Conservation (phyloP, 1,140 invertebrate genomes). For the Drosophila repleta region DNA sequence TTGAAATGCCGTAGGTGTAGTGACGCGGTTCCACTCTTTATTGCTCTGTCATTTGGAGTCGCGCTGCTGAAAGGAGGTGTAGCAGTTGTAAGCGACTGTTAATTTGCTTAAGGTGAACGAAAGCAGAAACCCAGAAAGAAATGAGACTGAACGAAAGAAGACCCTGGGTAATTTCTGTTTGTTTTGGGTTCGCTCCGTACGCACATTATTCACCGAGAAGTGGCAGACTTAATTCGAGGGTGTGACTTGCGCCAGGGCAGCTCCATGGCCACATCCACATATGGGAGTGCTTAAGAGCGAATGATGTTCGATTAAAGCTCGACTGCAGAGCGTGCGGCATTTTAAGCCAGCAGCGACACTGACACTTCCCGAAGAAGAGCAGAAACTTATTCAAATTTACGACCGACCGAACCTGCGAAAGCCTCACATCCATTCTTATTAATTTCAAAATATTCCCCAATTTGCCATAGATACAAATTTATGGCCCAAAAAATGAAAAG, state of each 20-base stretch:
- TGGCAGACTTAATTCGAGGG: constrained; percentile 74
- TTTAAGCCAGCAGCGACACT: background rate
- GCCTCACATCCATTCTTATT: constrained; percentile 10
- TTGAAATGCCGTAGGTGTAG: constrained; percentile 74
- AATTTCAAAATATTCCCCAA: constrained; percentile 48
- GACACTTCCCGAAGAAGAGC: background rate
- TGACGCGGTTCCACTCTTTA: constrained; percentile 11
- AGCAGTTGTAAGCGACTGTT: constrained; percentile 74
- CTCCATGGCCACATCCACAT: constrained; percentile 15
- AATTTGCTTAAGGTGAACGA: constrained; percentile 57
- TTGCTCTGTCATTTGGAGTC: constrained; percentile 62
- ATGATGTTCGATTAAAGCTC: constrained; percentile 42
- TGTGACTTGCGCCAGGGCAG: constrained; percentile 60
- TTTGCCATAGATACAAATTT: constrained; percentile 47
- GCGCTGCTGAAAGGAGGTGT: constrained; percentile 72
- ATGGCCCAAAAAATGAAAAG: constrained; percentile 32
- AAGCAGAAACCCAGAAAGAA: constrained; percentile 12
- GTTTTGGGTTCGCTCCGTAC: constrained; percentile 39
- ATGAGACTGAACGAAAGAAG: background rate
- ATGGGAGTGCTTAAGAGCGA: constrained; percentile 57
- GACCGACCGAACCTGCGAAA: too few relatives aligned
- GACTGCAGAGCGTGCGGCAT: constrained; percentile 29
- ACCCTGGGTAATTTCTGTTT: constrained; percentile 43
- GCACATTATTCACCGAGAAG: constrained; percentile 71
- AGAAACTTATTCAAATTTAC: too few relatives aligned